A percentile compares a stretch with the other conserved stretches of the same genome.
Conservation (phyloP, 2,113 vertebrate species). For the Syrrhaptes paradoxus region DNA sequence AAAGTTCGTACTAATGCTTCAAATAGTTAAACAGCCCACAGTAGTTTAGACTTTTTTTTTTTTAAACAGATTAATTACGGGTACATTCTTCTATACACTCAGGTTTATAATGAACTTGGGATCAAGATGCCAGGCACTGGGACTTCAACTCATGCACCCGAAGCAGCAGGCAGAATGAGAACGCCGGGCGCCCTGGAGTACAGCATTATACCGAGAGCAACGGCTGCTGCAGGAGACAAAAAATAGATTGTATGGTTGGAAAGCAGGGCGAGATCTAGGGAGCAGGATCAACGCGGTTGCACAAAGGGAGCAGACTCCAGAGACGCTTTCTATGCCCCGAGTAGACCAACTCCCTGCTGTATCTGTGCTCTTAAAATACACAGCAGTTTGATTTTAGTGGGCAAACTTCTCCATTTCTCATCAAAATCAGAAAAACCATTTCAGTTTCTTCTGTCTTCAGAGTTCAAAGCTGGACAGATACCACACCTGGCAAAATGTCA, state of each 20-base stretch:
- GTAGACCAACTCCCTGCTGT: background rate
- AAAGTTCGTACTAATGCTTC: background rate
- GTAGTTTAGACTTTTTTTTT: background rate
- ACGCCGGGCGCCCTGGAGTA: background rate
- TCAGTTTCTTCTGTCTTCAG: background rate
- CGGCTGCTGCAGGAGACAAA: background rate
- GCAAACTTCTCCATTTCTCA: background rate
- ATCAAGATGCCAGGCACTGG: background rate
- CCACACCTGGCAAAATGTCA: background rate
- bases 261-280: background rate
- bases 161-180: background rate
- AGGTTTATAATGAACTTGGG: background rate
- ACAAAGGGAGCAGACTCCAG: background rate
- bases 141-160: background rate
- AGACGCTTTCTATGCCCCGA: background rate
- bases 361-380: background rate
- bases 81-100: background rate
- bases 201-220: background rate
- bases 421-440: background rate
- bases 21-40: background rate
- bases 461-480: background rate
- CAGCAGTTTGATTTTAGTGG: background rate
- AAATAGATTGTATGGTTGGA: background rate
- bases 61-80: too few relatives aligned
- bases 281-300: background rate